A percentile compares a stretch with the other conserved stretches of the same genome.
phyloP scores from a whole-genome alignment of 2,888 invertebrate species.

The Stenodera caucasica region DNA sequence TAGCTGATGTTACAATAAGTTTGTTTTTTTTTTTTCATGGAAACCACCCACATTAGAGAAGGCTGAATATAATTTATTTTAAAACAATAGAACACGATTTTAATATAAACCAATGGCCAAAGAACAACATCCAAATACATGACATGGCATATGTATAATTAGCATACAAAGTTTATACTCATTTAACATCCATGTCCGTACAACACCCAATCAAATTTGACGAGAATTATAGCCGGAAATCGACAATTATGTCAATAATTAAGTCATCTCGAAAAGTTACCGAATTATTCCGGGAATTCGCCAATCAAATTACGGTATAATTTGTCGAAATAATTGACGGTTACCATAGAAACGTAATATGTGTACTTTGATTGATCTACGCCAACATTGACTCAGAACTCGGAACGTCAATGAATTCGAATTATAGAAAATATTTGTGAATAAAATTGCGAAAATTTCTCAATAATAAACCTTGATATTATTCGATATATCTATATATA shows the following conservation, averaged over 20 bases:
- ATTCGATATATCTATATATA: slow-evolving; percentile 17
- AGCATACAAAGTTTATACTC: slow-evolving; percentile 54
- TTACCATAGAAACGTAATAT: too few relatives aligned
- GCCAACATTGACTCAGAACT: too few relatives aligned
- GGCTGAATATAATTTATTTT: slow-evolving; percentile 55
- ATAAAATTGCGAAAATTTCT: slow-evolving; percentile 18
- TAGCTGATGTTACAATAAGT: slow-evolving; percentile 48
- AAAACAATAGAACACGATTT: slow-evolving; percentile 56
- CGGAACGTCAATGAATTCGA: too few relatives aligned
- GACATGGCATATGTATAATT: slow-evolving; percentile 55
- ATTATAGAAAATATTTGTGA: too few relatives aligned
- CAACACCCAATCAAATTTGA: too few relatives aligned
- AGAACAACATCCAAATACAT: slow-evolving; percentile 55
- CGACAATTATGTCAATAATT: slow-evolving; percentile 4
- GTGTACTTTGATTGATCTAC: too few relatives aligned
- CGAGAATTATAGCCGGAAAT: not conserved
- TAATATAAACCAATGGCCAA: slow-evolving; percentile 53
- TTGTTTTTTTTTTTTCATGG: too few relatives aligned
- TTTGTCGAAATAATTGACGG: too few relatives aligned
- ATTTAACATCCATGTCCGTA: slow-evolving; percentile 36
- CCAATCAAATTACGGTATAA: too few relatives aligned
- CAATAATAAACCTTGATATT: slow-evolving; percentile 18
- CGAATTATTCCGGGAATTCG: too few relatives aligned
- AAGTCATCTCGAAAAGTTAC: too few relatives aligned
- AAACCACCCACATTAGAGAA: slow-evolving; percentile 50